Evolutionary conservation across 1,140 invertebrate species (phyloP).

Genomic region (Eriocheir sinensis): DNA sequence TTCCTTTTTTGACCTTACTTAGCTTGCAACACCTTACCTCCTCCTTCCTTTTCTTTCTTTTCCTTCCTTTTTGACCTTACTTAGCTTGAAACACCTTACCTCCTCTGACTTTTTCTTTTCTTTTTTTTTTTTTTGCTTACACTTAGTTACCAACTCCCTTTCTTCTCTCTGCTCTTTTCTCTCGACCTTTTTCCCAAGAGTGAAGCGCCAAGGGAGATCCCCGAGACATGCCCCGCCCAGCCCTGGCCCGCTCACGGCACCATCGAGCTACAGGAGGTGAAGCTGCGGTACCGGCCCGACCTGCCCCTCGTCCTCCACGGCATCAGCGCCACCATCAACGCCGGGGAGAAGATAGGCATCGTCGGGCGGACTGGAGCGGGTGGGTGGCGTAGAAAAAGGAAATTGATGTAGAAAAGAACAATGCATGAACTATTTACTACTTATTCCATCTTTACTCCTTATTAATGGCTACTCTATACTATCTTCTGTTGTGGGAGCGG

Average conservation of each 20-base stretch:
- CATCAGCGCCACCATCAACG: slow-evolving; percentile 82
- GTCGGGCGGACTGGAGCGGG: slow-evolving; percentile 83
- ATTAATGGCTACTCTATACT: too few relatives aligned
- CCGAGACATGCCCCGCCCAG: slow-evolving; percentile 61
- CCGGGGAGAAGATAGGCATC: slow-evolving; percentile 84
- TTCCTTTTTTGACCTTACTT: too few relatives aligned
- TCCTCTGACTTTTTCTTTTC: too few relatives aligned
- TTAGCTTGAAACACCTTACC: too few relatives aligned
- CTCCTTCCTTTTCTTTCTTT: too few relatives aligned
- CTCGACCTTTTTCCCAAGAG: too few relatives aligned
- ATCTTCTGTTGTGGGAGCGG: too few relatives aligned
- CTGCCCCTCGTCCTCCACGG: slow-evolving; percentile 82
- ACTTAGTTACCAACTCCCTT: too few relatives aligned
- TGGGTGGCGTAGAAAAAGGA: slow-evolving; percentile 1
- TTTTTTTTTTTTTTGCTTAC: too few relatives aligned
- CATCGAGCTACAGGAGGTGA: slow-evolving; percentile 81
- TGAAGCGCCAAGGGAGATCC: slow-evolving; percentile 78
- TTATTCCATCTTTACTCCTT: background rate
- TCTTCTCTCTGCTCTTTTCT: too few relatives aligned
- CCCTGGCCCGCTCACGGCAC: slow-evolving; percentile 82
- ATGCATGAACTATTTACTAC: background rate
- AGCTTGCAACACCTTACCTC: too few relatives aligned
- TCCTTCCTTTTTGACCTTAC: too few relatives aligned
- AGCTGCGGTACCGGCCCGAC: slow-evolving; percentile 82
- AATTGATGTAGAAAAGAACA: background rate